These are phyloP conservation scores for Zaprionus kolodkinae DNA, from an alignment of 1,140 invertebrate genomes.

Conservation along the genomic window DNA sequence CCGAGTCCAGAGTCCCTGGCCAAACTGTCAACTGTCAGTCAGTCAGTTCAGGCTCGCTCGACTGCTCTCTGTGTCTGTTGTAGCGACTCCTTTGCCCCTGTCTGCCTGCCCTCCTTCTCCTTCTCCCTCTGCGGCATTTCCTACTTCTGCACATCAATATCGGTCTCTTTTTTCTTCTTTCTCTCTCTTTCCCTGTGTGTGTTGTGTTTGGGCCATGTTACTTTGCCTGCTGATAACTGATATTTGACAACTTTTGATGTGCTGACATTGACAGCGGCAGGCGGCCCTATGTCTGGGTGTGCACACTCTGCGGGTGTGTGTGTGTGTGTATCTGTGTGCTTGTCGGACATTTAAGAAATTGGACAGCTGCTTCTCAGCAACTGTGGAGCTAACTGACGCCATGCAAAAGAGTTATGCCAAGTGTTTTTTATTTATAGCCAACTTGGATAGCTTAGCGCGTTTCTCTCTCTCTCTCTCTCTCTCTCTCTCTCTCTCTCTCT, in stretches of 20 bases:
- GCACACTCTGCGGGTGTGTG: conserved; percentile 13
- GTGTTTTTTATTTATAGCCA: conserved; percentile 34
- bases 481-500: neutral
- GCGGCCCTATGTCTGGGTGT: conserved; percentile 44
- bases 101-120: too few species aligned
- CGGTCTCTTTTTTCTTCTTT: conserved; percentile 16
- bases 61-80: conserved; percentile 33
- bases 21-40: conserved; percentile 80
- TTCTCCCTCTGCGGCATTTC: neutral
- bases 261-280: conserved; percentile 74
- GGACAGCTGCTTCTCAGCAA: conserved; percentile 60
- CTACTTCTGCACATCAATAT: conserved; percentile 67
- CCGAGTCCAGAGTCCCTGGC: conserved; percentile 51
- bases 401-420: conserved; percentile 50
- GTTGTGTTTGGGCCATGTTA: conserved; percentile 70
- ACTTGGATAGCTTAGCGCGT: conserved; percentile 37
- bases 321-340: conserved; percentile 19
- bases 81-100: conserved; percentile 4
- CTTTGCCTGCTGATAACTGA: conserved; percentile 79
- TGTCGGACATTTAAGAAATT: conserved; percentile 69
- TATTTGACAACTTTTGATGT: conserved; percentile 82
- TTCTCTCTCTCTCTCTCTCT: neutral
- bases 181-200: conserved; percentile 23
- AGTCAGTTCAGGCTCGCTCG: conserved; percentile 53
- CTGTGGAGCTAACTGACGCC: conserved; percentile 28